Percentiles rank a stretch among this genome's conserved stretches.
phyloP scores from a whole-genome alignment of 2,888 invertebrate species.

The Augiades crinisus region DNA sequence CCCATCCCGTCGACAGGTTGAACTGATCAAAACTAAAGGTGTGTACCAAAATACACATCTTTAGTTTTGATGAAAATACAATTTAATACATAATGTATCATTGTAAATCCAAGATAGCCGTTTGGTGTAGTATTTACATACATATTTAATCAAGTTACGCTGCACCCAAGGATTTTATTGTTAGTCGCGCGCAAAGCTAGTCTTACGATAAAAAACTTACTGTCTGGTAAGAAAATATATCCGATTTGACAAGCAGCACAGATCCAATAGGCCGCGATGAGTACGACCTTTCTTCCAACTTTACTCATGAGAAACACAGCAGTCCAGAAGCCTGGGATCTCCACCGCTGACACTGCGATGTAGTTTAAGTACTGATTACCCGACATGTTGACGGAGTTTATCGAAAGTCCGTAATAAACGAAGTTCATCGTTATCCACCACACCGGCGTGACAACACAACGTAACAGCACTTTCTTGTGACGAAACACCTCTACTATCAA shows the following conservation, averaged over 20 bases:
- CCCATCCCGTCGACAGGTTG: too few species aligned
- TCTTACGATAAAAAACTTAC: constrained; percentile 39
- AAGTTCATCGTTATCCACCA: constrained; percentile 85
- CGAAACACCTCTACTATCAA: constrained; percentile 52
- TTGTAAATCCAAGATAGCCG: too few species aligned
- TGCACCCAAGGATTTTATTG: background rate
- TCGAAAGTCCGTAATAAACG: constrained; percentile 84
- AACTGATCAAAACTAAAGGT: too few species aligned
- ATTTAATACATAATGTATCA: too few species aligned
- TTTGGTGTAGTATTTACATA: too few species aligned
- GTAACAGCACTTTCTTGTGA: constrained; percentile 61
- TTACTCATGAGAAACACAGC: constrained; percentile 82
- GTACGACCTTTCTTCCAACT: constrained; percentile 81
- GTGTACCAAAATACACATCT: background rate
- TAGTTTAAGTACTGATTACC: constrained; percentile 85
- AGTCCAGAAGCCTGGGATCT: constrained; percentile 85
- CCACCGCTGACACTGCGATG: constrained; percentile 81
- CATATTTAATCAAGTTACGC: too few species aligned
- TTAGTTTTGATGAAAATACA: too few species aligned
- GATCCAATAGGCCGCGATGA: constrained; percentile 78
- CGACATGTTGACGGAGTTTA: constrained; percentile 83
- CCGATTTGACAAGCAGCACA: constrained; percentile 58
- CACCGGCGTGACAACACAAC: constrained; percentile 70
- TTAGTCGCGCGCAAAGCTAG: background rate
- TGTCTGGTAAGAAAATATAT: constrained; percentile 60